Evolutionary conservation across 2,797 vertebrate genomes (phyloP).

Genomic region (Danio jaintianensis): DNA sequence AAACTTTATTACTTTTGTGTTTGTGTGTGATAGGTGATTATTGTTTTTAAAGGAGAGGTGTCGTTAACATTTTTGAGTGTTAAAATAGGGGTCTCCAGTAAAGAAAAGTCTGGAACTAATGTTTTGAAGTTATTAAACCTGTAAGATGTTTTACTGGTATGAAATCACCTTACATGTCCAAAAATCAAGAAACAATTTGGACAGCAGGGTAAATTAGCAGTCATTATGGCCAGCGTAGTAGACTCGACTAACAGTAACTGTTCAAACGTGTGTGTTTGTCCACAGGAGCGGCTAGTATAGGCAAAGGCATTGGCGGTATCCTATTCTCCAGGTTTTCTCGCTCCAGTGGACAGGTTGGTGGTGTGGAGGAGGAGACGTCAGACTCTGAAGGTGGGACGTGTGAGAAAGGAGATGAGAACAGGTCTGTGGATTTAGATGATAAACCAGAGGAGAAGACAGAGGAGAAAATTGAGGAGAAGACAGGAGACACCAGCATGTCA

Average conservation of each 20-base stretch:
- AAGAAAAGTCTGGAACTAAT: too few species aligned
- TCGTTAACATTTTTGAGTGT: too few species aligned
- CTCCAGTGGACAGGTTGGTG: slow-evolving; percentile 79
- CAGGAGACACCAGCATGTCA: slow-evolving; percentile 67
- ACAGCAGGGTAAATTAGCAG: too few species aligned
- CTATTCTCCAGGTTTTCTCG: slow-evolving; percentile 93
- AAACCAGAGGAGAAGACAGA: slow-evolving; percentile 72
- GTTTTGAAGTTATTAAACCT: too few species aligned
- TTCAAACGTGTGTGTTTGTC: slow-evolving; percentile 14
- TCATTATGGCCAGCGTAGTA: too few species aligned
- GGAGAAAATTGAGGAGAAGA: slow-evolving; percentile 69
- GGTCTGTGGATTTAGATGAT: slow-evolving; percentile 71
- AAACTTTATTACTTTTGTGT: too few species aligned
- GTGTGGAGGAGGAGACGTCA: slow-evolving; percentile 71
- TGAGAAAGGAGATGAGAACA: slow-evolving; percentile 73
- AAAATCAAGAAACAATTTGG: too few species aligned
- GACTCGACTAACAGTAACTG: not conserved
- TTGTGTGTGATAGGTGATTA: too few species aligned
- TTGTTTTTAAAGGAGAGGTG: too few species aligned
- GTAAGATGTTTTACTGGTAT: too few species aligned
- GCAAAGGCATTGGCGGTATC: slow-evolving; percentile 95
- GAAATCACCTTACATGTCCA: too few species aligned
- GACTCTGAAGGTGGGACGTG: slow-evolving; percentile 67
- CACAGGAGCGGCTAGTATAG: slow-evolving; percentile 92
- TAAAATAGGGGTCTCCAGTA: too few species aligned